A percentile compares a stretch with the other conserved stretches of the same genome.
phyloP scores from a whole-genome alignment of 2,888 invertebrate species.

The Sesamia inferens region DNA sequence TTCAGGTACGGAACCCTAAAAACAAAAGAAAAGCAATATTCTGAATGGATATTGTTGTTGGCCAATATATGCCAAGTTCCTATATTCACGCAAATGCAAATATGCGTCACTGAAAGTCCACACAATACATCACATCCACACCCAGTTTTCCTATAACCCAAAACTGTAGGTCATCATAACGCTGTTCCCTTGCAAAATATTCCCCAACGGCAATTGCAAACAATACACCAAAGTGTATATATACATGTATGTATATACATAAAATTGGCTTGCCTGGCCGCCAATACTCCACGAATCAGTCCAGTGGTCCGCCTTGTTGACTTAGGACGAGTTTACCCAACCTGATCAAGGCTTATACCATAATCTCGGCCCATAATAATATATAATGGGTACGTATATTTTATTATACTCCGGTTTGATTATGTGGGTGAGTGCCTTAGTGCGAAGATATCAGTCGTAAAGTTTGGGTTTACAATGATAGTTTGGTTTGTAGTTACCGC shows the following conservation, averaged over 20 bases:
- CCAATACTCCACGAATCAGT: constrained; percentile 42
- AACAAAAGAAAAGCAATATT: background rate
- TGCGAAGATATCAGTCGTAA: constrained; percentile 30
- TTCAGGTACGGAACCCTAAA: no score
- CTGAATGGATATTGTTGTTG: background rate
- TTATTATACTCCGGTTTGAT: constrained; percentile 40
- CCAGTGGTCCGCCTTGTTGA: constrained; percentile 53
- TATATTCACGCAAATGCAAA: background rate
- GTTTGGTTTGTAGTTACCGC: background rate
- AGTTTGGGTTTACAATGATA: constrained; percentile 8
- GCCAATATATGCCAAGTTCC: background rate
- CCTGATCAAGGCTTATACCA: constrained; percentile 60
- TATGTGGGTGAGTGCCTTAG: constrained; percentile 18
- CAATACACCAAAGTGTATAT: constrained; percentile 22
- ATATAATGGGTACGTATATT: constrained; percentile 42
- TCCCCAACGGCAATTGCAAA: constrained; percentile 40
- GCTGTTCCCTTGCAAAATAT: constrained; percentile 36
- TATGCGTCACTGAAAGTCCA: constrained; percentile 6
- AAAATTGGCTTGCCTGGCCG: constrained; percentile 42
- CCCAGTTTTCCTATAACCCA: constrained; percentile 6
- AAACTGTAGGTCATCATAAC: constrained; percentile 16
- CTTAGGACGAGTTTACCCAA: constrained; percentile 58
- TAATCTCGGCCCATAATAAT: constrained; percentile 61
- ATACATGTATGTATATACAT: constrained; percentile 11
- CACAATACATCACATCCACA: constrained; percentile 24